A percentile compares a stretch with the other conserved stretches of the same genome.
These are phyloP conservation scores for Tachystola acroxantha DNA, from an alignment of 2,888 invertebrate species.

Conservation along the genomic window DNA sequence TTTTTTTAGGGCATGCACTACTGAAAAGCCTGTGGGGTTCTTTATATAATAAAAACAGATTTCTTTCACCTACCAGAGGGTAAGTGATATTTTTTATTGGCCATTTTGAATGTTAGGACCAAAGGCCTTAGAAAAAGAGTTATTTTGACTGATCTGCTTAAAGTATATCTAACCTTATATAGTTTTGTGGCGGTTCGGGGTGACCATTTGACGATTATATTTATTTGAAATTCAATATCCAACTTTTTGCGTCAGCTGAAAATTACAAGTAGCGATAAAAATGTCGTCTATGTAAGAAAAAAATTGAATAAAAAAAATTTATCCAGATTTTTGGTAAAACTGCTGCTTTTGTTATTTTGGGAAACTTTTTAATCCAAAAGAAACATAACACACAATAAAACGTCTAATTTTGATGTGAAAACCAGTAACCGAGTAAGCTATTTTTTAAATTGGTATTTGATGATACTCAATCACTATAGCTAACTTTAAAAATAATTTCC, in stretches of 20 bases:
- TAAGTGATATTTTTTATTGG: conserved; percentile 1
- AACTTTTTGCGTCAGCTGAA: background rate
- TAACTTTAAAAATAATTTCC: no score
- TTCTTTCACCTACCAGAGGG: conserved; percentile 1
- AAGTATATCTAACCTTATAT: conserved; percentile 63
- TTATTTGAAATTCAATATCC: background rate
- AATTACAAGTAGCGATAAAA: background rate
- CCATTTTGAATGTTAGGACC: conserved; percentile 2
- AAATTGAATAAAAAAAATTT: no score
- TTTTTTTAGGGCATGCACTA: conserved; percentile 26
- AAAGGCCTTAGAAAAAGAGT: conserved; percentile 7
- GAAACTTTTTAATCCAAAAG: no score
- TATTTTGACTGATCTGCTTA: conserved; percentile 39
- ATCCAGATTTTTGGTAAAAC: no score
- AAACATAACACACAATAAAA: no score
- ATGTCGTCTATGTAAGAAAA: background rate
- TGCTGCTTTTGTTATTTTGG: no score
- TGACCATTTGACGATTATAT: conserved; percentile 49
- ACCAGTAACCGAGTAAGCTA: no score
- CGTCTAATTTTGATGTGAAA: no score
- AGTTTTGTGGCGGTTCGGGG: conserved; percentile 38
- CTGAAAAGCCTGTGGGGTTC: conserved; percentile 17
- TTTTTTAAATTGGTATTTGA: background rate
- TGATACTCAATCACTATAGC: no score
- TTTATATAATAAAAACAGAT: conserved; percentile 31